Base-by-base conservation (phyloP, 2,113 vertebrate species). In the Pachyramphus minor region DNA sequence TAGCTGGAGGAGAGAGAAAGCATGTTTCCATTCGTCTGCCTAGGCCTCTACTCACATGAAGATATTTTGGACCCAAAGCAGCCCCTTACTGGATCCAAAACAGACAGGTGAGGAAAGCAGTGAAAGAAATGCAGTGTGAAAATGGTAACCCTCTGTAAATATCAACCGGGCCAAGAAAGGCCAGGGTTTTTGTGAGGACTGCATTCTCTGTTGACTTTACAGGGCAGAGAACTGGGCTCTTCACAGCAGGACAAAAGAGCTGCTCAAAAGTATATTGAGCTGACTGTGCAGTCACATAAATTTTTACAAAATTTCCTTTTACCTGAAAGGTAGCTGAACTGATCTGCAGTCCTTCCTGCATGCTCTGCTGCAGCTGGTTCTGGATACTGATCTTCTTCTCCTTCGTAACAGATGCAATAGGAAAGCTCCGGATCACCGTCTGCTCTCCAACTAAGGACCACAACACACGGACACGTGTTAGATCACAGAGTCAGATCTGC, bases 321-420 rank as follows among this genome's bases (percentile, higher is more conserved):
- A 99, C 99, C 99, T 99, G 99, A 96, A 99, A 99, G 22, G 98
- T 98, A 30, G 99, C 98, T 27, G 99, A 99, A 59, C 99, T 98
- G 86, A 99, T 98, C 97, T 99, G 99, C 44, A 99, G 95, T 60
- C 99, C 99, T 91, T 99, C 99, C 90, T 99, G 99, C 98, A 99
- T 99, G 92, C 98, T 99, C 97, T 99, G 99, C 94, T 99, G 99
- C 64, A 99, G 98, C 91, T 99, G 99, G 96, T 99, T 99, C 97
- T 99, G 99, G 84, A 99, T 98, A 50, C 98, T 99, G 95, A 99
- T 99, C 98, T 99, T 99, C 97, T 99, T 99, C 92, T 99, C 99
- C 97, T 99, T 99, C 14, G 98, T 99, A 83, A 99, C 95, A 4
- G 99, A 99, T 35, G 99, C 98, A 68, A 99, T 98, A 3, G 99